Base-by-base conservation (phyloP, 2,113 vertebrate species). In the Fulica atra region DNA sequence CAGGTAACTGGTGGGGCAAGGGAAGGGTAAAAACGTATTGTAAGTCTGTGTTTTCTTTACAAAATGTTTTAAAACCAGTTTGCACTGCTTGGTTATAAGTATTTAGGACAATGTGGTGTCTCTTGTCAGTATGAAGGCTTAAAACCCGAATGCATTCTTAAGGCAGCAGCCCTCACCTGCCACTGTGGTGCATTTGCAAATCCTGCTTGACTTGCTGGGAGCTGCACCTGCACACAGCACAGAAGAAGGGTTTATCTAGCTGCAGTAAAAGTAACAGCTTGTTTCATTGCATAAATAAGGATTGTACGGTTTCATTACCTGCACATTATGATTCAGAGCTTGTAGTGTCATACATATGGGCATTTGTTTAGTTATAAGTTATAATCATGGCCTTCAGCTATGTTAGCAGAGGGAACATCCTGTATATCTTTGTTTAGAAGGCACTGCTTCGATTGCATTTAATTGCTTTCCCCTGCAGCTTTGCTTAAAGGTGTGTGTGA, bases 231-330 rank as follows among this genome's bases (percentile, higher is more conserved):
- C 26, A 5, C 8, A 10, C 35, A 70, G 66, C 71, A 5, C 15
- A 50, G 66, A n/a, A 63, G 36, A 77, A 72, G 23, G 17, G 38
- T 63, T 77, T 86, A 42, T 78, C 65, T 88, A 53, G 38, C 68
- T 79, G 81, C 66, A 70, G 10, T 86, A 70, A 89, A 86, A 50
- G 35, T 38, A 86, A 89, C 85, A 79, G 92, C 81, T 93, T 89
- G 81, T 79, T 92, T 92, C 21, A 10, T 69, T 48, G 92, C 81
- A 89, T 93, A 93, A 95, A 89, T 92, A 95, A 92, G 66, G 44
- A 42, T 74, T 89, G 77, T 86, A 74, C 4, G 2, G 61, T 95
- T 89, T 86, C 81, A 89, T 93, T 92, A 91, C 81, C 88, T 86
- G 56, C 77, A 82, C 76, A 89, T 89, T 66, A 70, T 65, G 85